These are phyloP conservation scores for Lonchura striata DNA, from an alignment of 2,113 vertebrate species.

Conservation along the genomic window DNA sequence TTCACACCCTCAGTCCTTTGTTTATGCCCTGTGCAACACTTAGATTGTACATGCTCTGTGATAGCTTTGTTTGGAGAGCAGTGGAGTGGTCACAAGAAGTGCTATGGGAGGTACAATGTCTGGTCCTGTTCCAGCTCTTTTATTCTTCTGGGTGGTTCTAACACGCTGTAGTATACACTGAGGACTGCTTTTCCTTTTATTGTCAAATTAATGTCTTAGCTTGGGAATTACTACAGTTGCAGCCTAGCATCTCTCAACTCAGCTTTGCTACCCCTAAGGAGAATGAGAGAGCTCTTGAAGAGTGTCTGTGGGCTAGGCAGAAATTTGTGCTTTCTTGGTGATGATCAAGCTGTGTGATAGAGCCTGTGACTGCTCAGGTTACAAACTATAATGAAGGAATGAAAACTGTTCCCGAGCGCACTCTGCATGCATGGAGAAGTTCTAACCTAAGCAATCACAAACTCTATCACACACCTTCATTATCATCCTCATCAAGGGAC, in stretches of 20 bases:
- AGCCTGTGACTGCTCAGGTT: neutral
- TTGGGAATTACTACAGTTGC: neutral
- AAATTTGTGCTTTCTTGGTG: neutral
- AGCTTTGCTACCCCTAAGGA: neutral
- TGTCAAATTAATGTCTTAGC: neutral
- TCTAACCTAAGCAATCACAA: neutral
- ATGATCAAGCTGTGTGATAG: neutral
- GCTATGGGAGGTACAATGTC: rapidly evolving
- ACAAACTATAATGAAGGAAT: neutral
- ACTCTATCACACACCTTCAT: neutral
- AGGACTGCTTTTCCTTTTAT: neutral
- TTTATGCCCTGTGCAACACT: neutral
- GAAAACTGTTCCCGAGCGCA: neutral
- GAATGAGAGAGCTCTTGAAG: neutral
- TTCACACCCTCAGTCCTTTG: neutral
- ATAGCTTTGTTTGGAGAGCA: neutral
- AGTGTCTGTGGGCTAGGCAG: neutral
- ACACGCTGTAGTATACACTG: neutral
- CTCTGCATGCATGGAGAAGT: neutral
- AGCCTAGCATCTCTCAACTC: neutral
- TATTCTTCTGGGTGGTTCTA: neutral
- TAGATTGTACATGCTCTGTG: rapidly evolving
- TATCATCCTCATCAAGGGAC: neutral
- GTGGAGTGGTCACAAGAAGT: neutral
- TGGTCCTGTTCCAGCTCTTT: neutral